phyloP scores from a whole-genome alignment of 2,113 vertebrate genomes.

The Charadrius vociferus region DNA sequence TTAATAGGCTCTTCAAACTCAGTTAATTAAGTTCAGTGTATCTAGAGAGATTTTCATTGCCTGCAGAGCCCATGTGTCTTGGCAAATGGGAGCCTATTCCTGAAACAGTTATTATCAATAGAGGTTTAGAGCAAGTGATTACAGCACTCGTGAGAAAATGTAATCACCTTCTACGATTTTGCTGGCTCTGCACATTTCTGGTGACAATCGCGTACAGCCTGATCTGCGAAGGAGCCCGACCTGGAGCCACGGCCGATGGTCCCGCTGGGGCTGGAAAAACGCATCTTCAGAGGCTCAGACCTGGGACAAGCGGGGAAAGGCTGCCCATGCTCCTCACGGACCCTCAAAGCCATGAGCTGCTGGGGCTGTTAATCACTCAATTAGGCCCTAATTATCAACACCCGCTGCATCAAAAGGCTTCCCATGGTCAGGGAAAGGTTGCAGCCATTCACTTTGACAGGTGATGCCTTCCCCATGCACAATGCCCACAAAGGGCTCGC shows the following conservation, averaged over 20 bases:
- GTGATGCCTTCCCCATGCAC: constrained; percentile 59
- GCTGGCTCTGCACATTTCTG: not conserved
- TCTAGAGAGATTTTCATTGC: constrained; percentile 49
- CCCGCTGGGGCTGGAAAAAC: constrained; percentile 28
- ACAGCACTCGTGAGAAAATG: not conserved
- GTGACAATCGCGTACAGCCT: not conserved
- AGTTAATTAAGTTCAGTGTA: constrained; percentile 74
- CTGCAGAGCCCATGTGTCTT: constrained; percentile 1
- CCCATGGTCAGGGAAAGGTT: constrained; percentile 64
- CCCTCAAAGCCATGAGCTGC: constrained; percentile 32
- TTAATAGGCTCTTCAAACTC: constrained; percentile 72
- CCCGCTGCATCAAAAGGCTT: constrained; percentile 64
- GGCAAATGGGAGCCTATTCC: constrained; percentile 12
- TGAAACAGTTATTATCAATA: not conserved
- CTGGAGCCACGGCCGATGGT: not conserved
- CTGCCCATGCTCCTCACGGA: not conserved
- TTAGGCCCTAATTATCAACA: constrained; percentile 81
- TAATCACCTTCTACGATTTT: not conserved
- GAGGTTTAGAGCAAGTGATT: not conserved
- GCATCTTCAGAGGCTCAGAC: not conserved
- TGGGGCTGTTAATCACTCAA: constrained; percentile 78
- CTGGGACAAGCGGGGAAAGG: not conserved
- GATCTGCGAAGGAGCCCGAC: not conserved
- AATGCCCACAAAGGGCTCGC: constrained; percentile 35
- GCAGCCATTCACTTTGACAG: constrained; percentile 54